Evolutionary conservation across 2,113 vertebrate genomes (phyloP), one percentile per base, ranked within the genome.

Genomic region (Gambusia affinis): DNA sequence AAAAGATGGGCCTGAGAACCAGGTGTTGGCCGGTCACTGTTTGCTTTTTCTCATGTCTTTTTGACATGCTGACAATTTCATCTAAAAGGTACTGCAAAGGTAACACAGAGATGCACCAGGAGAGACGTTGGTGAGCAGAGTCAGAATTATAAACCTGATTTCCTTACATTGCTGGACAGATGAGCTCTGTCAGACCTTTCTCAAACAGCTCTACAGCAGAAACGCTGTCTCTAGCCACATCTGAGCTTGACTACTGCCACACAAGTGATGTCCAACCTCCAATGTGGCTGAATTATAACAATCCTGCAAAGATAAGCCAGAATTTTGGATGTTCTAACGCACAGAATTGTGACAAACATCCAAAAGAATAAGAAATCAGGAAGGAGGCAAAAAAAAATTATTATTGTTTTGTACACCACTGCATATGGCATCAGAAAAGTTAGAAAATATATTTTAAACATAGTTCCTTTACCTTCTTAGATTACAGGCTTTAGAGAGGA

Each of bases 1-100:
- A 91, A 76, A 82, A 87, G 76, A 88, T 80, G 79, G 82, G 78
- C 60, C 42, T 27, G 72, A 73, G 77, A 63, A 33, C 70, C 54
- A 81, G 84, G 80, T 83, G 83, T 83, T 75, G 60, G 64, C 70
- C 47, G 64, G 42, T 65, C 31, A 4, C 79, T 28, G 10, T 33
- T 68, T 67, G 65, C 68, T 28, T 64, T 72, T 64, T 54, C 44
- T 75, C 61, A 24, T 70, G 79, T 73, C 60, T 39, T 33, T 75
- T 75, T 61, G 73, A 82, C 76, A 39, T n/a, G 68, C 76, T 57
- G 67, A 78, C 83, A 66, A 81, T 81, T 79, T 69, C 30, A 60
- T 66, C 72, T 76, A 71, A 80, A 86, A 31, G 69, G 54, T 68
- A 8, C 78, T 60, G 70, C 62, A 60, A 14, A 11, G 44, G 42